phyloP scores from a whole-genome alignment of 64 coral and sea anemone species.

The Catalaphyllia jardinei region DNA sequence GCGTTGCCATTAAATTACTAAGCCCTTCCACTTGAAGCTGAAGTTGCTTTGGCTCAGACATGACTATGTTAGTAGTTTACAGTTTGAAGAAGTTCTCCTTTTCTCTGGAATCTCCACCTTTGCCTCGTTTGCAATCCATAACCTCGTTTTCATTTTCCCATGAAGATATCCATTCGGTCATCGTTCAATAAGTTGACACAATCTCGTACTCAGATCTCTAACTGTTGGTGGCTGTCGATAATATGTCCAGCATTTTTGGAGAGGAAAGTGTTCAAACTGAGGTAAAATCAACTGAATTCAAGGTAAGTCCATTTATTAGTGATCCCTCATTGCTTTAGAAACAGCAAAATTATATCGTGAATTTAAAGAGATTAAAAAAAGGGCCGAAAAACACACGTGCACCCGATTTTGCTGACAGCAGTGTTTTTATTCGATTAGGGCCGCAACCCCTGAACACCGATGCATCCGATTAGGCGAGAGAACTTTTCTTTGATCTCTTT shows the following conservation, averaged over 20 bases:
- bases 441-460: no score
- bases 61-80: background rate
- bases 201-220: background rate
- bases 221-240: background rate
- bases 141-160: background rate
- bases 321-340: no score
- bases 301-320: background rate
- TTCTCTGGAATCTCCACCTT: background rate
- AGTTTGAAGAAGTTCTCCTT: background rate
- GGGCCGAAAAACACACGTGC: no score
- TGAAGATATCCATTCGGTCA: background rate
- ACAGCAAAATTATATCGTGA: no score
- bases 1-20: background rate
- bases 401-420: no score
- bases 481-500: no score
- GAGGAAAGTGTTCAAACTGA: conserved; percentile 28
- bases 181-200: no score
- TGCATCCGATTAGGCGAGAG: no score
- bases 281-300: conserved; percentile 20
- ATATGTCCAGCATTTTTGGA: conserved; percentile 13
- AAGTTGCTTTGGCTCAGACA: conserved; percentile 21
- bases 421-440: no score
- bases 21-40: conserved; percentile 61
- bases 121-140: conserved; percentile 1
- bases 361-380: no score